Evolutionary conservation across 1,140 invertebrate species (phyloP), one percentile per base, ranked within the genome.

Genomic region (Chionoecetes opilio): DNA sequence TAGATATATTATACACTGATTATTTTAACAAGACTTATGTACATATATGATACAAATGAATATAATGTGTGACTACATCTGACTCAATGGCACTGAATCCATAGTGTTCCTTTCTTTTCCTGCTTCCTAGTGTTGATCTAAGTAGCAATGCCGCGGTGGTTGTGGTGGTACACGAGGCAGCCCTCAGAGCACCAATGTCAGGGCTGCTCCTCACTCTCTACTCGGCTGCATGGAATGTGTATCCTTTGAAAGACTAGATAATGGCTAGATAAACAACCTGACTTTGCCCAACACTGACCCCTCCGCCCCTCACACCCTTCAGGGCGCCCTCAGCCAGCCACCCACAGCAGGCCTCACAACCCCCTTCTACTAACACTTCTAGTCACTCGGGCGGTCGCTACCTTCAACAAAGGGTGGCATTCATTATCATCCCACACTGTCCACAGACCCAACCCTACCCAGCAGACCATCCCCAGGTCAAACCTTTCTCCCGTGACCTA

Each of bases 71-170:
- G 94, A 95, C 94, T 95, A 95, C 86, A 93, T 93, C 91, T 95
- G 94, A 95, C 94, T 95, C 93, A 95, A 95, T 95, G 94, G 91
- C 94, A 95, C 94, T 95, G 94, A 90, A 93, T 95, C 93, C 89
- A 90, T 95, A 89, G 85, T 93, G n/a, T 89, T 75, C 29, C 90
- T 75, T 9, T 38, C 37, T 86, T 89, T 41, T 94, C 21, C 91
- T 53, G 21, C n/a, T 38, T 82, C 26, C 87, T 82, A 82, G 53
- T 91, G 82, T 26, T 93, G 89, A 95, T 88, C 41, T 95, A 95
- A 90, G 94, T 93, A 95, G 85, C 92, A 93, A 93, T 89, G 63
- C 94, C 91, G 86, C 82, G 75, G 91, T 93, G 89, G 92, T 88
- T 89, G 88, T n/a, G n/a, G 90, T 90, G 88, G 63, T 91, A 94